Evolutionary conservation across 2,888 invertebrate genomes (phyloP).

Genomic region (Altica lythri): DNA sequence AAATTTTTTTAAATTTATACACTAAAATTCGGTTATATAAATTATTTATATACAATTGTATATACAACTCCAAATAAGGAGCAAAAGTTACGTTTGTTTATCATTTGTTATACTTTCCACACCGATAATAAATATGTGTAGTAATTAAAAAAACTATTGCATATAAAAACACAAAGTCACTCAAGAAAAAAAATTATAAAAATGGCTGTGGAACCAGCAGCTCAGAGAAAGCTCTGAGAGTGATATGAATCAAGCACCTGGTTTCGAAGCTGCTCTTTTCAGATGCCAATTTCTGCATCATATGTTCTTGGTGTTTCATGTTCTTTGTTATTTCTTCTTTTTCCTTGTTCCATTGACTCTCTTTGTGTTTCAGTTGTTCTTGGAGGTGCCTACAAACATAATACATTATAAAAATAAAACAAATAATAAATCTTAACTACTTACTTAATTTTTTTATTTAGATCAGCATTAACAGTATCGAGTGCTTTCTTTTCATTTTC

Average conservation of each 20-base stretch:
- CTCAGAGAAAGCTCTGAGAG: constrained; percentile 52
- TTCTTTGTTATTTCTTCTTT: constrained; percentile 50
- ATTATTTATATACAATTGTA: constrained; percentile 10
- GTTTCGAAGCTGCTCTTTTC: constrained; percentile 51
- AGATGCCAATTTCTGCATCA: constrained; percentile 48
- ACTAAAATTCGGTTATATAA: constrained; percentile 5
- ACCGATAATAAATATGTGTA: constrained; percentile 3
- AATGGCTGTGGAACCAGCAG: constrained; percentile 47
- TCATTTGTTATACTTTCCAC: constrained; percentile 1
- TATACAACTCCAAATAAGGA: not conserved
- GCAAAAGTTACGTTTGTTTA: constrained; percentile 5
- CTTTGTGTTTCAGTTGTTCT: constrained; percentile 49
- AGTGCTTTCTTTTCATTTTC: constrained; percentile 56
- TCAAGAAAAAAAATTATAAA: constrained; percentile 22
- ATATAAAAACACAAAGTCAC: constrained; percentile 3
- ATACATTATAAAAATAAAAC: not conserved
- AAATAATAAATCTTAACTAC: constrained; percentile 12
- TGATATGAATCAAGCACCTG: constrained; percentile 55
- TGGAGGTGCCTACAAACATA: constrained; percentile 44
- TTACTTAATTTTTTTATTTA: constrained; percentile 48
- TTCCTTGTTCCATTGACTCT: constrained; percentile 51
- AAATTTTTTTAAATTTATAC: too few relatives aligned
- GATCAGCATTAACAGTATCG: constrained; percentile 52
- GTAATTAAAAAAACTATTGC: constrained; percentile 3
- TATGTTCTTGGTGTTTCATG: constrained; percentile 46